Conservation (phyloP, 2,888 invertebrate species). For the Noctua pronuba region DNA sequence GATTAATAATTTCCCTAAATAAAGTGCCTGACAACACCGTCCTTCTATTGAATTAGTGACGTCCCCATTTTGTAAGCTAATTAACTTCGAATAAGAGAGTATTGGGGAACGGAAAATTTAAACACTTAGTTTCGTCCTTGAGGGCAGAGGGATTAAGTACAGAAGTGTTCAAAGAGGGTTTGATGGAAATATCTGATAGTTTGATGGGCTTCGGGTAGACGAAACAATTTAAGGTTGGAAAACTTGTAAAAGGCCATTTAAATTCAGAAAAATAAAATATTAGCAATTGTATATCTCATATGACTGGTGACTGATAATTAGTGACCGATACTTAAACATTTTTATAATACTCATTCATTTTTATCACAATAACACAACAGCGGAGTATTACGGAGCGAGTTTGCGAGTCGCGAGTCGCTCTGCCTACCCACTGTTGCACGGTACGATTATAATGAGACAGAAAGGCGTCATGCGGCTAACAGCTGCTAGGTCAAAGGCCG, state of each 20-base stretch:
- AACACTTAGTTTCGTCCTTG: conserved; percentile 20
- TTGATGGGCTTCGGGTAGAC: conserved; percentile 14
- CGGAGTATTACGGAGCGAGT: too few species aligned
- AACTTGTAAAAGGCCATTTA: not conserved
- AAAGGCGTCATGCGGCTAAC: too few species aligned
- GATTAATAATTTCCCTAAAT: too few species aligned
- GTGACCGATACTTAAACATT: too few species aligned
- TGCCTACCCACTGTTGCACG: too few species aligned
- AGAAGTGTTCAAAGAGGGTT: conserved; percentile 33
- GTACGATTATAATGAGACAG: too few species aligned
- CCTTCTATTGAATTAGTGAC: conserved; percentile 19
- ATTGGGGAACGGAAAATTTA: conserved; percentile 18
- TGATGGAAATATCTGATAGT: conserved; percentile 29
- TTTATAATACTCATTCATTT: too few species aligned
- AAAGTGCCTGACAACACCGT: not conserved
- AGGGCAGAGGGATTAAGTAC: conserved; percentile 11
- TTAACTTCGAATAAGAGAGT: conserved; percentile 28
- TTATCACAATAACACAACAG: too few species aligned
- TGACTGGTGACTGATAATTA: too few species aligned
- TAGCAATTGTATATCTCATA: too few species aligned
- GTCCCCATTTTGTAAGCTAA: conserved; percentile 14
- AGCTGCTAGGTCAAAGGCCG: too few species aligned
- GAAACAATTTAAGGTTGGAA: conserved; percentile 11
- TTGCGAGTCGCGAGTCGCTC: too few species aligned
- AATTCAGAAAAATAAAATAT: not conserved